Percentiles rank a stretch among this genome's conserved stretches.
These are phyloP conservation scores for Aphaenogaster floridana DNA, from an alignment of 1,140 invertebrate species.

Conservation along the genomic window DNA sequence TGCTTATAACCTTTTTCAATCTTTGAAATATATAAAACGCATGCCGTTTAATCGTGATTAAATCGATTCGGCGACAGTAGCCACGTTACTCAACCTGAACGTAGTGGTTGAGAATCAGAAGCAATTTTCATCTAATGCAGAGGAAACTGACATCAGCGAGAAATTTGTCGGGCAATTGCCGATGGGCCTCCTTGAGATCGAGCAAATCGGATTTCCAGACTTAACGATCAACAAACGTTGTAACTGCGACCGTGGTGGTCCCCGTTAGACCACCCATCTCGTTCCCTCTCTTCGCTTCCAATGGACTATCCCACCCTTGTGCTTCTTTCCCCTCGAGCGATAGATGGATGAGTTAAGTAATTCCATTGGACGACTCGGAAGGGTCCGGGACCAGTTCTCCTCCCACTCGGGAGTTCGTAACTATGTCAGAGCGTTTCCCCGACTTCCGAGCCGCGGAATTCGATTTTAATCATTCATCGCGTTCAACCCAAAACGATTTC, in stretches of 20 bases:
- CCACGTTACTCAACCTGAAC: background rate
- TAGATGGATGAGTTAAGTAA: slow-evolving; percentile 70
- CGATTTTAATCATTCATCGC: slow-evolving; percentile 64
- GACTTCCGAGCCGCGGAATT: slow-evolving; percentile 59
- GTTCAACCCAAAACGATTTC: slow-evolving; percentile 26
- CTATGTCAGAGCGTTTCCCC: slow-evolving; percentile 42
- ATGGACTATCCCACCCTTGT: slow-evolving; percentile 29
- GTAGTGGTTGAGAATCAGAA: background rate
- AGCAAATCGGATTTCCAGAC: slow-evolving; percentile 65
- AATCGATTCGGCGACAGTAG: background rate
- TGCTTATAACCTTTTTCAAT: background rate
- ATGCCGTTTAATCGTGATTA: background rate
- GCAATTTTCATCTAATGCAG: slow-evolving; percentile 25
- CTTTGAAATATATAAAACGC: background rate
- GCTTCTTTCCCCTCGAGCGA: slow-evolving; percentile 59
- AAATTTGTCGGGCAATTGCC: slow-evolving; percentile 28
- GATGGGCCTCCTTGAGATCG: slow-evolving; percentile 4
- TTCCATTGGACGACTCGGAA: slow-evolving; percentile 72
- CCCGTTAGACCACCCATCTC: slow-evolving; percentile 23
- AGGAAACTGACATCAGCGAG: slow-evolving; percentile 9
- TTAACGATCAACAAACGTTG: slow-evolving; percentile 68
- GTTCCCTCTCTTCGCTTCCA: slow-evolving; percentile 13
- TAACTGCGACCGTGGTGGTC: slow-evolving; percentile 44
- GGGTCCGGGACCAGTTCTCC: slow-evolving; percentile 20
- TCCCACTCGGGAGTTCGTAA: slow-evolving; percentile 29